A percentile compares a stretch with the other conserved stretches of the same genome.
phyloP scores from a whole-genome alignment of 2,113 vertebrate genomes.

The Salvator merianae region DNA sequence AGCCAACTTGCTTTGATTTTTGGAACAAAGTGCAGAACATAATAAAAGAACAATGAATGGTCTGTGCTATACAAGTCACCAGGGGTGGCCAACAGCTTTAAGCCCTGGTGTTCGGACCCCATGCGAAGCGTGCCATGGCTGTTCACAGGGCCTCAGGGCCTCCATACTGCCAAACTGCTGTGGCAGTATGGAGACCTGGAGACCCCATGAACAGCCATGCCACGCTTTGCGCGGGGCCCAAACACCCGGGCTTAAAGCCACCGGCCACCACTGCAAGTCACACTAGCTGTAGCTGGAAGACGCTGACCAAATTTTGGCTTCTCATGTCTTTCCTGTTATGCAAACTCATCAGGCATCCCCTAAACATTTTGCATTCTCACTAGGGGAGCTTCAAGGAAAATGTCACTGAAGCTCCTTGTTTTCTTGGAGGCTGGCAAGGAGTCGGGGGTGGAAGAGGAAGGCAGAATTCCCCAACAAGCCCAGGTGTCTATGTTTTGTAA shows the following conservation, averaged over 20 bases:
- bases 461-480: constrained; percentile 28
- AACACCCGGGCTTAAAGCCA: too few relatives aligned
- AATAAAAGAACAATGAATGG: not conserved
- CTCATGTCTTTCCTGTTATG: not conserved
- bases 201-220: too few relatives aligned
- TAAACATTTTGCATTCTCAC: not conserved
- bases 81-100: too few relatives aligned
- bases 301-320: not conserved
- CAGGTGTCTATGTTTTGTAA: not conserved
- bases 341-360: not conserved
- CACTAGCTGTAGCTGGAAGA: not conserved
- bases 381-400: constrained; percentile 41
- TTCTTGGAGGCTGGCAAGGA: constrained; percentile 39
- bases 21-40: not conserved
- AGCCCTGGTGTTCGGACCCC: too few relatives aligned
- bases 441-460: constrained; percentile 19
- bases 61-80: too few relatives aligned
- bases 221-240: too few relatives aligned
- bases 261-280: too few relatives aligned
- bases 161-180: too few relatives aligned
- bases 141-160: too few relatives aligned
- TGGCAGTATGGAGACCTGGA: too few relatives aligned
- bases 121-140: too few relatives aligned
- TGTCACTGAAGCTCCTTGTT: constrained; percentile 43
- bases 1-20: not conserved